Base-by-base conservation (phyloP, 1,140 invertebrate genomes). In the Drosophila pseudoobscura region DNA sequence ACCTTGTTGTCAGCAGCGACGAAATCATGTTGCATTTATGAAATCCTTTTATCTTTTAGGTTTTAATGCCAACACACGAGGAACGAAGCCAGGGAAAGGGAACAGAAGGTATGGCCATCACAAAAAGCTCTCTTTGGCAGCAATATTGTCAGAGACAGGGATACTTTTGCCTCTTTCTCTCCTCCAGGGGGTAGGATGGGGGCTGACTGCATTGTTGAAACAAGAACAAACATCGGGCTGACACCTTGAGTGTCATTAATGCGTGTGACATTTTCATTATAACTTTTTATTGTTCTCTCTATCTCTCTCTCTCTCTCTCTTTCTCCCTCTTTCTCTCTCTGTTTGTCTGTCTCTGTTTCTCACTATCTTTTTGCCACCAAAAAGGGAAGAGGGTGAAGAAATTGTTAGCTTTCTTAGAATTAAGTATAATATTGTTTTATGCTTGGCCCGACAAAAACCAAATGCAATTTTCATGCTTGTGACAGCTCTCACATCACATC, bases 191-290 rank as follows among this genome's bases (percentile, higher is more conserved):
- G 7, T 1, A 8, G 29, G 29, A 31, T 2, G 29, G 35, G 35
- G 47, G 47, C 52, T 58, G 43, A 52, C 45, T 78, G 70, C 65
- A 65, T 49, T 66, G 61, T 57, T 73, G 71, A 61, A 44, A 51
- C 31, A 58, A 39, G 35, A 39, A 45, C 60, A 77, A 77, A 82
- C 78, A 73, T 51, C 51, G 66, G 63, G 73, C 50, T 84, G 80
- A 87, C 80, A 84, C 80, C 80, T 85, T 84, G 82, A 85, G 80
- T 84, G 80, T 87, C 80, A 84, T 84, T 84, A 84, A 84, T 84
- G 80, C 73, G 78, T 77, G 66, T 84, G 80, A 84, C 80, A 85
- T 85, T 84, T 84, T 84, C 82, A 85, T 85, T 84, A 84, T 84
- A 84, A 74, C 77, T 85, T 66, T 77, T 70, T 59, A 75, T 71